phyloP scores from a whole-genome alignment of 2,113 vertebrate genomes.

The Elgaria multicarinata region DNA sequence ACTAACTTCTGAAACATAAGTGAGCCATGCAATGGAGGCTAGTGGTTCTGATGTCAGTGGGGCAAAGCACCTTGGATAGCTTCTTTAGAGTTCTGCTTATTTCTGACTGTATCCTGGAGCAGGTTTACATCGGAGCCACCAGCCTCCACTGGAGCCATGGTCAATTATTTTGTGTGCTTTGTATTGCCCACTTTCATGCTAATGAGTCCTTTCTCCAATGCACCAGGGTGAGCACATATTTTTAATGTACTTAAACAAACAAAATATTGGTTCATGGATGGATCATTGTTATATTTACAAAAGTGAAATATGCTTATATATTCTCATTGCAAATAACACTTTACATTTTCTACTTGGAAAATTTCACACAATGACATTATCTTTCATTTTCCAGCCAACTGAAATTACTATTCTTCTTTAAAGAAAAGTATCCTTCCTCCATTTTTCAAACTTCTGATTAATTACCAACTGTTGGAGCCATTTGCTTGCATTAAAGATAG shows the following conservation, averaged over 20 bases:
- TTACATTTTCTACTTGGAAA: not conserved
- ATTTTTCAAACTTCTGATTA: conserved; percentile 13
- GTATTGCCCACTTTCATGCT: not conserved
- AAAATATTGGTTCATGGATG: not conserved
- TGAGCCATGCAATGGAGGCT: no score
- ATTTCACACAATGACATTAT: not conserved
- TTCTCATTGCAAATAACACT: not conserved
- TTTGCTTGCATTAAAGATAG: conserved; percentile 6
- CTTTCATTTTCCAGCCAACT: not conserved
- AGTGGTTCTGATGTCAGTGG: no score
- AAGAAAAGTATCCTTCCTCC: not conserved
- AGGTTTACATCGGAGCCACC: no score
- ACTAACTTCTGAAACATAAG: not conserved
- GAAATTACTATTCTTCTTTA: not conserved
- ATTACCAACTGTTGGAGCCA: conserved; percentile 1
- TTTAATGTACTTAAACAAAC: not conserved
- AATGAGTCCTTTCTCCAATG: not conserved
- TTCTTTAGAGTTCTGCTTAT: no score
- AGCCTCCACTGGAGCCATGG: no score
- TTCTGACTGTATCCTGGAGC: no score
- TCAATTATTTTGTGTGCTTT: not conserved
- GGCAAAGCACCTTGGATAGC: no score
- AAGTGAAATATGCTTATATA: not conserved
- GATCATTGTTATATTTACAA: not conserved
- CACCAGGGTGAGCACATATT: not conserved